These are phyloP conservation scores for zebrafish (Danio rerio) DNA, from an alignment of 2,113 vertebrate genomes.

Conservation along the genomic window GRCz12tu NC_133199.1:8536501-8537000, in stretches of 20 bases:
- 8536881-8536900: too few species aligned
- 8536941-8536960: too few species aligned
- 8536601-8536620: conserved; percentile 69
- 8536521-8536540: conserved; percentile 68
- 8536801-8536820: not conserved
- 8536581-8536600: conserved; percentile 68
- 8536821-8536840: not conserved
- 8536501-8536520: conserved; percentile 61
- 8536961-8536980: too few species aligned
- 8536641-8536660: conserved; percentile 41
- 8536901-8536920: too few species aligned
- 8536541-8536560: conserved; percentile 59
- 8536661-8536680: conserved; percentile 33
- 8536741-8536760: not conserved
- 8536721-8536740: conserved; percentile 19
- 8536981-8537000: too few species aligned
- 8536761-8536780: not conserved
- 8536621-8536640: conserved; percentile 71
- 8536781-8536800: not conserved
- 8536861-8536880: not conserved
- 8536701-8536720: conserved; percentile 28
- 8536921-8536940: too few species aligned
- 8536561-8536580: conserved; percentile 59
- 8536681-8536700: conserved; percentile 44
- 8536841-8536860: not conserved